Conservation (phyloP, 1,140 invertebrate species). For the Thaumetopoea pityocampa region DNA sequence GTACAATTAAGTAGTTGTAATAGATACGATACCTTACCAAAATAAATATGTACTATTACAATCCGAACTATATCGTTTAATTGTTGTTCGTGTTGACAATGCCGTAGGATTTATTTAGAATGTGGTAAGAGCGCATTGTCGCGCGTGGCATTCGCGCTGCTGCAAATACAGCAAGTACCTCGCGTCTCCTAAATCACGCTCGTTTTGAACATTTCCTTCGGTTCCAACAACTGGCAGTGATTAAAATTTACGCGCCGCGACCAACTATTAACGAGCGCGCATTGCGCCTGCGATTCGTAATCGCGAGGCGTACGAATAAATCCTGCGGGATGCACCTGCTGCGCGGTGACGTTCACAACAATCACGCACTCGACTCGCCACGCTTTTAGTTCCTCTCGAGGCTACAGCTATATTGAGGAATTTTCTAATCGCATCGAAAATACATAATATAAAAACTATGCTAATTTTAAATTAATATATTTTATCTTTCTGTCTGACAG, state of each 20-base stretch:
- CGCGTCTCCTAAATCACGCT: constrained; percentile 62
- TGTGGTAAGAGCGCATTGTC: background rate
- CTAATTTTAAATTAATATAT: no score
- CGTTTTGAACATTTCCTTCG: constrained; percentile 63
- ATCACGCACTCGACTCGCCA: constrained; percentile 21
- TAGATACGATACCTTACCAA: no score
- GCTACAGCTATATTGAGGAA: no score
- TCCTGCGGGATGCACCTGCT: constrained; percentile 69
- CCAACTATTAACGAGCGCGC: constrained; percentile 69
- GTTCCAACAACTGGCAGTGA: constrained; percentile 68
- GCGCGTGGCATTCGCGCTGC: constrained; percentile 13
- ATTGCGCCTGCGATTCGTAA: constrained; percentile 46
- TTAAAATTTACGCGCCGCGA: constrained; percentile 71
- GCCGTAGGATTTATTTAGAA: no score
- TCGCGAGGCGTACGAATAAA: constrained; percentile 62
- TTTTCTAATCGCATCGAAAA: no score
- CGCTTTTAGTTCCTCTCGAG: constrained; percentile 26
- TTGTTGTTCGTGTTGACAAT: no score
- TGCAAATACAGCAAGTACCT: constrained; percentile 42
- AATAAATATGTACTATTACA: no score
- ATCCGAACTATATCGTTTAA: no score
- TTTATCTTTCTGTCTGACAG: no score
- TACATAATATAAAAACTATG: no score
- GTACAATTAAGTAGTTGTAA: no score
- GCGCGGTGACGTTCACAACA: constrained; percentile 25